Percentiles rank a stretch among this genome's conserved stretches.
Conservation (phyloP, 2,888 invertebrate species). For the Scaptomyza caliginosa region DNA sequence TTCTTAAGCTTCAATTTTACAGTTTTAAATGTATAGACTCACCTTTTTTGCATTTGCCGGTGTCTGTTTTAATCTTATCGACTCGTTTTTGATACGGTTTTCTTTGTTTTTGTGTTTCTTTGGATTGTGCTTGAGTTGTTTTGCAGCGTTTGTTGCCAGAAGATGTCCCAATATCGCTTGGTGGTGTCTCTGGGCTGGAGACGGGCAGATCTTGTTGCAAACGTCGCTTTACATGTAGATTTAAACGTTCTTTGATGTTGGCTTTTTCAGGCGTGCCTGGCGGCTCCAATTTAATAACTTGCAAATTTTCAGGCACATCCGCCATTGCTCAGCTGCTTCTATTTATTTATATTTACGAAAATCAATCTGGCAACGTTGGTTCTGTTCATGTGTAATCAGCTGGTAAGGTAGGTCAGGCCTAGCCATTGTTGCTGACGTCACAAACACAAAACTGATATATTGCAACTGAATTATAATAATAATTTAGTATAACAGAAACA, state of each 20-base stretch:
- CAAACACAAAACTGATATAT: no score
- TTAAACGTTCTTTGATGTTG: constrained; percentile 81
- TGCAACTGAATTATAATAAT: no score
- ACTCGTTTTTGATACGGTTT: constrained; percentile 77
- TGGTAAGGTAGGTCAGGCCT: neutral
- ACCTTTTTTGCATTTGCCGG: constrained; percentile 53
- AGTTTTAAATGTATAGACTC: neutral
- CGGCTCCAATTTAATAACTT: constrained; percentile 51
- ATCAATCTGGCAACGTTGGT: constrained; percentile 25
- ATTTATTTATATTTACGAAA: constrained; percentile 5
- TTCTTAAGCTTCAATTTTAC: neutral
- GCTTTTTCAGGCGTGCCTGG: constrained; percentile 56
- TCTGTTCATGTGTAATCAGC: neutral
- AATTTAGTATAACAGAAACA: neutral
- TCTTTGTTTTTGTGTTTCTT: constrained; percentile 61
- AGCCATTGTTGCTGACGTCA: constrained; percentile 1
- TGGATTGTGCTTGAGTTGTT: constrained; percentile 41
- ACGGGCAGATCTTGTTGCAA: constrained; percentile 72
- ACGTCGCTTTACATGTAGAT: constrained; percentile 82
- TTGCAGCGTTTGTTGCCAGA: constrained; percentile 47
- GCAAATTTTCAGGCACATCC: constrained; percentile 53
- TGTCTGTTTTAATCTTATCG: constrained; percentile 66
- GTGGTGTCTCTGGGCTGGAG: constrained; percentile 33
- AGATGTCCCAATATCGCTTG: constrained; percentile 9
- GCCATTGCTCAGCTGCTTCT: constrained; percentile 32